Evolutionary conservation across 2,888 invertebrate genomes (phyloP).

Genomic region (Drosophila helvetica): DNA sequence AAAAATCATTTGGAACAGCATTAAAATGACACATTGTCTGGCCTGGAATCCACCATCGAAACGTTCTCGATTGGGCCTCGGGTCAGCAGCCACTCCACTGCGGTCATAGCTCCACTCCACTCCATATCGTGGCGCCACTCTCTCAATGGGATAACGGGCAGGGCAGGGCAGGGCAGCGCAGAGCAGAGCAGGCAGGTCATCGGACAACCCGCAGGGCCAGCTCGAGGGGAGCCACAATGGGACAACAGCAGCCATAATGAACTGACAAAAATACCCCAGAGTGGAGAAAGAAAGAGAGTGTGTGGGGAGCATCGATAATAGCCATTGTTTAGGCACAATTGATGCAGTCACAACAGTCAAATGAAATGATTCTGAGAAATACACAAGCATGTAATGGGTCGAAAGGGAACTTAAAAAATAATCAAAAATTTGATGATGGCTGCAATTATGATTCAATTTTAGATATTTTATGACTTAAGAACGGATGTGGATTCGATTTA

Average conservation of each 20-base stretch:
- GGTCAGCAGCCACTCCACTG: conserved; percentile 25
- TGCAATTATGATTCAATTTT: too few species aligned
- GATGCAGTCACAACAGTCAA: conserved; percentile 30
- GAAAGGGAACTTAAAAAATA: not conserved
- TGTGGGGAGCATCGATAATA: conserved; percentile 30
- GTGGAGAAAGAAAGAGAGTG: conserved; percentile 27
- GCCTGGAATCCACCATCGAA: not conserved
- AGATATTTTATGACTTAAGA: not conserved
- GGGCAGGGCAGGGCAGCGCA: too few species aligned
- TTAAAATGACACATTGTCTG: conserved; percentile 76
- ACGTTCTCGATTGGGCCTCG: conserved; percentile 14
- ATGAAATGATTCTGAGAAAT: not conserved
- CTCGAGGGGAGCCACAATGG: conserved; percentile 12
- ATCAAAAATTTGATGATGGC: not conserved
- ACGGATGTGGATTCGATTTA: too few species aligned
- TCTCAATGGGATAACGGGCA: conserved; percentile 31
- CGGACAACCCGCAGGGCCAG: conserved; percentile 61
- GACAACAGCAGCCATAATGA: conserved; percentile 53
- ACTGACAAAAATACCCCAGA: conserved; percentile 56
- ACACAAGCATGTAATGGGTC: not conserved
- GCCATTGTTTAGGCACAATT: conserved; percentile 25
- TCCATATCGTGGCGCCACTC: conserved; percentile 45
- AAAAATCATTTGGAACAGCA: conserved; percentile 66
- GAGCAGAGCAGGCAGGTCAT: too few species aligned
- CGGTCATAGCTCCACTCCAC: not conserved